Conservation (phyloP, 1,140 invertebrate genomes). For the Anastrepha ludens region DNA sequence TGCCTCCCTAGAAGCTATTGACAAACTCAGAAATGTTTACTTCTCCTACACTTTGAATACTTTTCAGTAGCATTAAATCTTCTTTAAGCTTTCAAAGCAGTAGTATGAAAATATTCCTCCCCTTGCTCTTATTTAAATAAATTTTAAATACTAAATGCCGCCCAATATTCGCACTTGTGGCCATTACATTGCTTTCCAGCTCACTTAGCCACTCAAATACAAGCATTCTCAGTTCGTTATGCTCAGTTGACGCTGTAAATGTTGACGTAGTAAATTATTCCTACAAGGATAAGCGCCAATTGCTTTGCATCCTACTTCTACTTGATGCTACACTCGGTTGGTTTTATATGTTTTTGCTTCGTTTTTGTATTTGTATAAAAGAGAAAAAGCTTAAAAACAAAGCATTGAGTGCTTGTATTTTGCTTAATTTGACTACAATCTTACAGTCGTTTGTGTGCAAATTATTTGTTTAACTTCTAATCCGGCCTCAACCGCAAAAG, state of each 20-base stretch:
- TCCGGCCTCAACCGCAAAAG: not conserved
- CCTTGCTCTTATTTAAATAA: not conserved
- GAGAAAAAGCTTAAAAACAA: not conserved
- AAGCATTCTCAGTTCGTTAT: constrained; percentile 1
- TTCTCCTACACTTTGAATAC: too few species aligned
- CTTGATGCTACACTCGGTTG: constrained; percentile 18
- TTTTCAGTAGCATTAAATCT: too few species aligned
- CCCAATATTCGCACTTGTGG: not conserved
- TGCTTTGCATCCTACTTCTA: not conserved
- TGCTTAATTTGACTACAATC: not conserved
- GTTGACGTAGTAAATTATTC: constrained; percentile 3
- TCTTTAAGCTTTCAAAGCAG: too few species aligned
- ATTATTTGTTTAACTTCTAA: constrained; percentile 41
- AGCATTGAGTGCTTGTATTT: not conserved
- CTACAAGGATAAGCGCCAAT: constrained; percentile 11
- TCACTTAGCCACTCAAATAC: not conserved
- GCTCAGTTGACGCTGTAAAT: not conserved
- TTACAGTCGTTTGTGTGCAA: constrained; percentile 16
- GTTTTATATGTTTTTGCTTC: constrained; percentile 24
- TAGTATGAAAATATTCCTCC: too few species aligned
- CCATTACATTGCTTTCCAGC: not conserved
- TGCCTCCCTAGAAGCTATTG: too few species aligned
- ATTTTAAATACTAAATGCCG: not conserved
- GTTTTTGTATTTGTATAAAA: too few species aligned
- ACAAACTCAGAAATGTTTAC: too few species aligned